Percentiles rank a stretch among this genome's conserved stretches.
Conservation (phyloP, 2,113 vertebrate species). For the Indicator indicator region DNA sequence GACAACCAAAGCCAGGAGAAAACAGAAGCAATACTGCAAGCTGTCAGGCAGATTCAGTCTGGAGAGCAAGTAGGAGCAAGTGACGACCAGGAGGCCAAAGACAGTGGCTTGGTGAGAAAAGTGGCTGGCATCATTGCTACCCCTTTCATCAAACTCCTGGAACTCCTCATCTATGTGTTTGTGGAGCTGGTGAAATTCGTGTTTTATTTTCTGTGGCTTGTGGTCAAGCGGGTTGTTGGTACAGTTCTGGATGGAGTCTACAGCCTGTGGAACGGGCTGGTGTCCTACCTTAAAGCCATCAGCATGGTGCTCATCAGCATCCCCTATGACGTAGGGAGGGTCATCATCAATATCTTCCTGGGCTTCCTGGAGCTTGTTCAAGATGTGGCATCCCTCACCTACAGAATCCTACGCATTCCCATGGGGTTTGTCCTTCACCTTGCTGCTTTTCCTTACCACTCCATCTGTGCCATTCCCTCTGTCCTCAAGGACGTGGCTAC, state of each 20-base stretch:
- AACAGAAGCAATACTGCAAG: conserved; percentile 59
- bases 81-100: background rate
- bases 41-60: conserved; percentile 63
- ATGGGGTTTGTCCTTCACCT: conserved; percentile 73
- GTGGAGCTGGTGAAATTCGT: conserved; percentile 60
- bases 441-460: conserved; percentile 74
- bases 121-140: conserved; percentile 51
- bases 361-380: conserved; percentile 72
- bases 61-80: conserved; percentile 33
- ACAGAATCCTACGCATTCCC: conserved; percentile 71
- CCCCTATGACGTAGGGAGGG: conserved; percentile 72
- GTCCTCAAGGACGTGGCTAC: conserved; percentile 74
- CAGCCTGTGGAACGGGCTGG: conserved; percentile 44
- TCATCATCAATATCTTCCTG: conserved; percentile 64
- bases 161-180: conserved; percentile 64
- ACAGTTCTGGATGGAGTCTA: conserved; percentile 46
- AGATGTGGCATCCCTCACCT: conserved; percentile 62
- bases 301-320: conserved; percentile 74
- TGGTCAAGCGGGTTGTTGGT: conserved; percentile 42
- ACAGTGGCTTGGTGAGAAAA: conserved; percentile 15
- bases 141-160: conserved; percentile 72
- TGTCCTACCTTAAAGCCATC: conserved; percentile 71
- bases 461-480: conserved; percentile 72
- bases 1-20: conserved; percentile 59
- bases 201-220: conserved; percentile 63